Conservation (phyloP, 2,888 invertebrate species). For the Quadroppia sp. region DNA sequence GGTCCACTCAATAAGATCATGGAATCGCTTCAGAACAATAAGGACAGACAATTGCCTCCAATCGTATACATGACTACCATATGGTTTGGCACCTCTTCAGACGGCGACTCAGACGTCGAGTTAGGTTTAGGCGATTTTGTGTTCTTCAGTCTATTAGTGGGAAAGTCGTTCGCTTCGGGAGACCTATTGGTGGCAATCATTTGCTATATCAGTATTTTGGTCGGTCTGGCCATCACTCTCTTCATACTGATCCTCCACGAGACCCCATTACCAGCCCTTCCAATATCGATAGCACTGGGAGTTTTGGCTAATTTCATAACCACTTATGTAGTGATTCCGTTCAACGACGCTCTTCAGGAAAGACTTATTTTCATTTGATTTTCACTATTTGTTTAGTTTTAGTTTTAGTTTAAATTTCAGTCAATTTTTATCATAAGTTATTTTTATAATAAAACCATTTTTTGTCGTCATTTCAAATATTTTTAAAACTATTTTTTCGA, state of each 20-base stretch:
- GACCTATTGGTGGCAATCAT: not conserved
- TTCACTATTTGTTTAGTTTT: not conserved
- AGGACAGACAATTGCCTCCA: not conserved
- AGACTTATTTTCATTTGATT: slow-evolving; percentile 16
- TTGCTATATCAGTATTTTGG: slow-evolving; percentile 16
- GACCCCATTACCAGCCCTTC: slow-evolving; percentile 11
- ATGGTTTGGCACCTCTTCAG: not conserved
- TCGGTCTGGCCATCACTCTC: slow-evolving; percentile 19
- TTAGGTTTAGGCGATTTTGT: slow-evolving; percentile 27
- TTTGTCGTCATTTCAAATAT: too few species aligned
- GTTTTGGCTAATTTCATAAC: not conserved
- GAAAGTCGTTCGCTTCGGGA: not conserved
- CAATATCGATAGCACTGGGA: slow-evolving; percentile 15
- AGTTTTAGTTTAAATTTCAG: not conserved
- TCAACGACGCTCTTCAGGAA: not conserved
- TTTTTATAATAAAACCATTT: too few species aligned
- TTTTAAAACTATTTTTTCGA: too few species aligned
- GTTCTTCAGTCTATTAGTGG: slow-evolving; percentile 11
- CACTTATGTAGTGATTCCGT: not conserved
- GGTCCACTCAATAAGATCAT: slow-evolving; percentile 5
- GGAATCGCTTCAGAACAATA: not conserved
- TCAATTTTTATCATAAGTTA: too few species aligned
- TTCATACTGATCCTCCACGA: not conserved
- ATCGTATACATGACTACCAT: not conserved
- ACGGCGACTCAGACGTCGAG: not conserved